Evolutionary conservation across 92 coral and sea anemone genomes (phyloP).

Genomic region (Parazoanthus swiftii): DNA sequence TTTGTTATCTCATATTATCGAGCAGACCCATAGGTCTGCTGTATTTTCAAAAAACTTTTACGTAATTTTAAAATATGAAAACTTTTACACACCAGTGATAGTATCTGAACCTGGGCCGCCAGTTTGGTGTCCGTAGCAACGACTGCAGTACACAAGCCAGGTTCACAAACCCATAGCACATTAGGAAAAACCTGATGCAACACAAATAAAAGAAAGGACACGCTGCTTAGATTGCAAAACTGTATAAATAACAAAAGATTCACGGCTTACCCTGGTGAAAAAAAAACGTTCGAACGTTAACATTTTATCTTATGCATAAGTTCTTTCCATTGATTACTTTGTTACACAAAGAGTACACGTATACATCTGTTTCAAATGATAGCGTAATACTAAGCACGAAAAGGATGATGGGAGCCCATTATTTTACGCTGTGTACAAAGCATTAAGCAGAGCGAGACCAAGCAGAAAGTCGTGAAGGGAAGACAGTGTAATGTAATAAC

Average conservation of each 20-base stretch:
- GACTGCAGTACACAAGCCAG: slow-evolving; percentile 97
- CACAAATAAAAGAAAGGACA: not conserved
- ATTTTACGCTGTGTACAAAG: no score
- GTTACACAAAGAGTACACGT: no score
- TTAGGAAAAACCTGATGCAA: slow-evolving; percentile 85
- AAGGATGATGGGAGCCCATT: no score
- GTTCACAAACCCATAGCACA: slow-evolving; percentile 98
- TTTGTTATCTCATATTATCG: not conserved
- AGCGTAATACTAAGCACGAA: no score
- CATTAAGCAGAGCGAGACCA: no score
- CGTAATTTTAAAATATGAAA: not conserved
- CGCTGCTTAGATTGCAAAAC: no score
- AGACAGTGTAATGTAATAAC: not conserved
- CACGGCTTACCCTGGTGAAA: not conserved
- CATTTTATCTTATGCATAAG: no score
- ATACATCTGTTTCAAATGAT: no score
- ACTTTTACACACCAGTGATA: slow-evolving; percentile 86
- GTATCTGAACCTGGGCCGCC: slow-evolving; percentile 96
- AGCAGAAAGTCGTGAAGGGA: no score
- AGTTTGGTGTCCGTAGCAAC: slow-evolving; percentile 90
- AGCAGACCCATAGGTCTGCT: not conserved
- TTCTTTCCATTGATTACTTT: no score
- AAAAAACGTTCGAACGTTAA: no score
- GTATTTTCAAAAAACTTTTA: no score
- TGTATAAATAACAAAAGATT: not conserved